Conservation (phyloP, 1,140 invertebrate genomes). For the Magallana angulata region DNA sequence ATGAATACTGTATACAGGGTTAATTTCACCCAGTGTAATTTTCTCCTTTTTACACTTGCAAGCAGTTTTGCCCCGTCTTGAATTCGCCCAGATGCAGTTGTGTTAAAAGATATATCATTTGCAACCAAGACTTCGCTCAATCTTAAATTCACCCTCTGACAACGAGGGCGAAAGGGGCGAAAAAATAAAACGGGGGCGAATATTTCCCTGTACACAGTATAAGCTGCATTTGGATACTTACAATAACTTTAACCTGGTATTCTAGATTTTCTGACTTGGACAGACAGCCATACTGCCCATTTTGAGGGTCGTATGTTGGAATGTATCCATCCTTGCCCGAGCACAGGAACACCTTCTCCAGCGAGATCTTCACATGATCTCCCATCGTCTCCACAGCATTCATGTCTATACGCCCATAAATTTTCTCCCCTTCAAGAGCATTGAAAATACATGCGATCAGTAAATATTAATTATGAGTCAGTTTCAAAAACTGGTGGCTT, state of each 20-base stretch:
- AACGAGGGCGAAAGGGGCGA: no score
- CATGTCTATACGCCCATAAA: slow-evolving; percentile 79
- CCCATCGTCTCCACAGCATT: slow-evolving; percentile 77
- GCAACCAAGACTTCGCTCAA: no score
- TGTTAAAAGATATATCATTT: no score
- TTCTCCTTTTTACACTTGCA: no score
- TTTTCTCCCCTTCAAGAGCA: slow-evolving; percentile 73
- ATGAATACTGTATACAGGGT: no score
- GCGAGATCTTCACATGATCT: slow-evolving; percentile 70
- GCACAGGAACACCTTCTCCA: slow-evolving; percentile 80
- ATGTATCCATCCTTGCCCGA: slow-evolving; percentile 80
- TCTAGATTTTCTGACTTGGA: slow-evolving; percentile 76
- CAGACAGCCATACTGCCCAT: slow-evolving; percentile 78
- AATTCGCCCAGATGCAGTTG: no score
- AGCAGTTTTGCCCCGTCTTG: no score
- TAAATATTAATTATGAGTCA: not conserved
- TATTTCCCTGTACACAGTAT: no score
- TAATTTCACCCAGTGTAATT: no score
- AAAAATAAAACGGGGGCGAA: no score
- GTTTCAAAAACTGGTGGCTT: no score
- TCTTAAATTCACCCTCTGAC: no score
- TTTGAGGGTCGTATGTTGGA: slow-evolving; percentile 79
- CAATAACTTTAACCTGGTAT: slow-evolving; percentile 77
- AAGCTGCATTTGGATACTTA: slow-evolving; percentile 62
- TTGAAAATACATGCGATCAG: not conserved